Percentiles rank a stretch among this genome's conserved stretches.
Evolutionary conservation across 2,113 vertebrate species (phyloP).

Genomic region (Lepidothrix coronata): DNA sequence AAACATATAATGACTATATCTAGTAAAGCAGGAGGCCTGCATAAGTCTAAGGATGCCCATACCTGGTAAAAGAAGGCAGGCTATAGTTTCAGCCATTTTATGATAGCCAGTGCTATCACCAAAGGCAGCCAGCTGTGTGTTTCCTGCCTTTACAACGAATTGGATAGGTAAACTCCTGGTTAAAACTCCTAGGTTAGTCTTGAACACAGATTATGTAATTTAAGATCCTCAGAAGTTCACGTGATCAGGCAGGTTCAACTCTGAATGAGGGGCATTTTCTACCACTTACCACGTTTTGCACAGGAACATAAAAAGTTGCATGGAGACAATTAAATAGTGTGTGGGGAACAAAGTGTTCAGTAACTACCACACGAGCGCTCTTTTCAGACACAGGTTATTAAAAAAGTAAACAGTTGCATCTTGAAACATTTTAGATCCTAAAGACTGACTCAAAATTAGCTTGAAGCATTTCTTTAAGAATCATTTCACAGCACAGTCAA

Average conservation of each 20-base stretch:
- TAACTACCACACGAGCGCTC: not conserved
- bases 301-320: not conserved
- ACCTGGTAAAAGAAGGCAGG: not conserved
- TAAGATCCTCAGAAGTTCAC: not conserved
- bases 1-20: not conserved
- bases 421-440: not conserved
- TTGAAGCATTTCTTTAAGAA: not conserved
- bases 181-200: not conserved
- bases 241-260: not conserved
- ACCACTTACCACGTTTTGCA: rapidly evolving
- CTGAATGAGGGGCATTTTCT: not conserved
- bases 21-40: not conserved
- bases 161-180: not conserved
- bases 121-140: not conserved
- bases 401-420: not conserved
- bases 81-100: not conserved
- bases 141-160: not conserved
- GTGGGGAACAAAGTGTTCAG: not conserved
- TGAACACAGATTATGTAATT: not conserved
- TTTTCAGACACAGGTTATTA: not conserved
- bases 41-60: not conserved
- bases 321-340: not conserved
- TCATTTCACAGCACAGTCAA: not conserved
- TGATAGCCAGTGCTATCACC: not conserved
- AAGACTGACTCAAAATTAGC: not conserved